Conservation (phyloP, 2,113 vertebrate species). For the Macquaria ambigua region DNA sequence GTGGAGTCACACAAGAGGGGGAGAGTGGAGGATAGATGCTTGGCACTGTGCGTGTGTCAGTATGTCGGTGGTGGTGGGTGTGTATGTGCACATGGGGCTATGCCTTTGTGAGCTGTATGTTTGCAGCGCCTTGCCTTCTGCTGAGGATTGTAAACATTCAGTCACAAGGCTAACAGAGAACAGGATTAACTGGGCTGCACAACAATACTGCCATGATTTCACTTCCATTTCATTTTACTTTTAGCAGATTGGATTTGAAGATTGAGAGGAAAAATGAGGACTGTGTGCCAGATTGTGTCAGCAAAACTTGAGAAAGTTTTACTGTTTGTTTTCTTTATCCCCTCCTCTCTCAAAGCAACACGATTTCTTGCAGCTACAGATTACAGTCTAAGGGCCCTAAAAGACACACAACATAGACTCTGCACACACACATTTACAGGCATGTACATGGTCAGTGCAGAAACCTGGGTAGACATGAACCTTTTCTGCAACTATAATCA, state of each 20-base stretch:
- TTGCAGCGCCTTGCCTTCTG: too few species aligned
- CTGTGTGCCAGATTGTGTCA: not conserved
- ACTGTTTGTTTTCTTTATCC: not conserved
- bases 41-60: too few species aligned
- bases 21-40: not conserved
- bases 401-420: not conserved
- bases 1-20: not conserved
- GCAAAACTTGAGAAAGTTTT: not conserved
- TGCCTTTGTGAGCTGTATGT: too few species aligned
- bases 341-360: conserved; percentile 22
- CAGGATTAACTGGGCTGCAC: too few species aligned
- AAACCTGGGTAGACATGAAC: conserved; percentile 2
- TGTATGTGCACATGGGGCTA: too few species aligned
- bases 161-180: too few species aligned
- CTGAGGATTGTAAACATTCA: too few species aligned
- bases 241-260: too few species aligned
- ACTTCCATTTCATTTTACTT: too few species aligned
- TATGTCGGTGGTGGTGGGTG: too few species aligned
- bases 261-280: not conserved
- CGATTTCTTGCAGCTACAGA: not conserved
- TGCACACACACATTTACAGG: not conserved
- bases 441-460: not conserved
- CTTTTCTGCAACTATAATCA: conserved; percentile 51
- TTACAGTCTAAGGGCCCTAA: not conserved
- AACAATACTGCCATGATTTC: too few species aligned